Base-by-base conservation (phyloP, 2,888 invertebrate genomes). In the Stramonita haemastoma region DNA sequence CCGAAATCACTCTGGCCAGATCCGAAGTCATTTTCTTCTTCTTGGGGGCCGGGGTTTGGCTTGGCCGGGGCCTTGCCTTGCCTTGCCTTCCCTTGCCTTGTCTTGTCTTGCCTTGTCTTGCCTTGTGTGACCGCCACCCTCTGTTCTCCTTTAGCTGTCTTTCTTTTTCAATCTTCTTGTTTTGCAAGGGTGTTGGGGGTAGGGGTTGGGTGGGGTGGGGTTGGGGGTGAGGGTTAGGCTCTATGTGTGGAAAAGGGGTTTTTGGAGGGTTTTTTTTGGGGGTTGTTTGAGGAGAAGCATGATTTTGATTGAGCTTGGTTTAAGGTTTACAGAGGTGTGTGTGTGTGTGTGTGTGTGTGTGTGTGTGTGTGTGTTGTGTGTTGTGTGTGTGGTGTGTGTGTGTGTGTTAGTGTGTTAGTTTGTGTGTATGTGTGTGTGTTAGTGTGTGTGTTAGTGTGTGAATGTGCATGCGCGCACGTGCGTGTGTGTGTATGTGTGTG, bases 1-100 rank as follows among this genome's bases (percentile, higher is more conserved):
- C 84, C 66, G 70, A 26, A 86, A 86, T 86, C 86, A 86, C 66
- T 66, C 86, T 22, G 60, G 57, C 32, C n/a, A 17, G 32, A 86
- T 19, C 86, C 66, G 11, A 17, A 86, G 86, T 86, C 86, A 86
- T 86, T 86, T 86, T 66, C 56, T 85, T 29, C 57, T 46, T 36
- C 8, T 8, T 46, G 13, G 0, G 29, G n/a, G n/a, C n/a, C n/a
- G n/a, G n/a, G n/a, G n/a, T n/a, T n/a, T n/a, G n/a, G n/a, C n/a
- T n/a, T n/a, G n/a, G n/a, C n/a, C 2, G 46, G 46, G 46, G 46
- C 4, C 46, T 46, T 46, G 46, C 2, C 70, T 11, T 2, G 22
- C 70, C 70, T 2, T 2, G 19, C 70, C 22, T 26, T 26, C 5
- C 70, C 19, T 70, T 26, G 26, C 26, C 70, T 26, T 26, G 22